These are phyloP conservation scores for Apamea epomidion DNA, from an alignment of 2,888 invertebrate genomes.

Conservation along the genomic window DNA sequence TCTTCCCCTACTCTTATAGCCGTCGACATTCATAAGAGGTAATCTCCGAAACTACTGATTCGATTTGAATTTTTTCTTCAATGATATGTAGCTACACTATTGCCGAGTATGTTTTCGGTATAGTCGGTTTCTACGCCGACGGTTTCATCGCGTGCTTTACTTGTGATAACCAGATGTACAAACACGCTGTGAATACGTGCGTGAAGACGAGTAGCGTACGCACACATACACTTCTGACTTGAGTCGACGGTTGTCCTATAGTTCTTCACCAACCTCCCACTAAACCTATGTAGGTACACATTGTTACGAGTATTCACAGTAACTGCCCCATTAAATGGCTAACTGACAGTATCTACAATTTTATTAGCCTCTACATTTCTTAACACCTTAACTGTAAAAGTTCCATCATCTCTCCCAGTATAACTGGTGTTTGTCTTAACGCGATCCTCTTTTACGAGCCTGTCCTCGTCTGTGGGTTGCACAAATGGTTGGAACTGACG, in stretches of 20 bases:
- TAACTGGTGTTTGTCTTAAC: constrained; percentile 45
- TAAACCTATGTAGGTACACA: neutral
- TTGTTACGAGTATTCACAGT: neutral
- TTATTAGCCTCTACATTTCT: constrained; percentile 3
- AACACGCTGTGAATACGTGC: neutral
- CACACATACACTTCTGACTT: neutral
- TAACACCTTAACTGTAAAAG: neutral
- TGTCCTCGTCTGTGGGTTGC: constrained; percentile 39
- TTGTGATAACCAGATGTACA: neutral
- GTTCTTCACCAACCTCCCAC: neutral
- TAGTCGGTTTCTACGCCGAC: neutral
- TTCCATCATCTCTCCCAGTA: constrained; percentile 15
- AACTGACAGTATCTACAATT: neutral
- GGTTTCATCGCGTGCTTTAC: neutral
- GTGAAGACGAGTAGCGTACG: neutral
- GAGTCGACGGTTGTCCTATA: neutral
- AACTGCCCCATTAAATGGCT: neutral
- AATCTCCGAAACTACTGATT: too few species aligned
- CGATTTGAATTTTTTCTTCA: too few species aligned
- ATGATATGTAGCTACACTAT: too few species aligned
- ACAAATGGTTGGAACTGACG: constrained; percentile 39
- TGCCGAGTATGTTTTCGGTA: neutral
- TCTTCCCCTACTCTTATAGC: too few species aligned
- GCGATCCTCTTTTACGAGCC: constrained; percentile 51
- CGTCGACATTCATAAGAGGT: too few species aligned